A percentile compares a stretch with the other conserved stretches of the same genome.
Evolutionary conservation across 2,113 vertebrate genomes (phyloP).

Genomic region (Shinisaurus crocodilurus): DNA sequence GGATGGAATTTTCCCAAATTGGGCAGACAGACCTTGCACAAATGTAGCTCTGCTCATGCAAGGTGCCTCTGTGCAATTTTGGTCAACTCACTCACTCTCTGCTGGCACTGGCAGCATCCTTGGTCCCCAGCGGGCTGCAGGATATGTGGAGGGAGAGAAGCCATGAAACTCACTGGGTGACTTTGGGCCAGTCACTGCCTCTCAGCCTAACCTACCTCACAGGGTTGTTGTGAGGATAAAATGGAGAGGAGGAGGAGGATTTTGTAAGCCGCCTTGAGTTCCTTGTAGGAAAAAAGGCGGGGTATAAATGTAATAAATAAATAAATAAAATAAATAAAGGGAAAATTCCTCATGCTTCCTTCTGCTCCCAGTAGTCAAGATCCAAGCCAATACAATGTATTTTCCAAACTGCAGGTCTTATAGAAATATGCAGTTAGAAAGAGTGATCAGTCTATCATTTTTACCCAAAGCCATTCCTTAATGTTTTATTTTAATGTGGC

Average conservation of each 20-base stretch:
- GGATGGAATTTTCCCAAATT: neutral
- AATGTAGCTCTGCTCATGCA: neutral
- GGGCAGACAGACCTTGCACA: neutral
- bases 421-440: constrained; percentile 13
- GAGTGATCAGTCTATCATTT: constrained; percentile 18
- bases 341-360: neutral
- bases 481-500: constrained; percentile 41
- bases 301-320: too few relatives aligned
- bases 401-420: neutral
- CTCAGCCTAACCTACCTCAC: too few relatives aligned
- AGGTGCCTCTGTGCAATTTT: neutral
- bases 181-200: too few relatives aligned
- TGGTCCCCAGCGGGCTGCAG: too few relatives aligned
- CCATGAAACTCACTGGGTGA: too few relatives aligned
- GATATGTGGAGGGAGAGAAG: too few relatives aligned
- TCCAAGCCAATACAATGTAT: neutral
- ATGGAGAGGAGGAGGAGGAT: too few relatives aligned
- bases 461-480: constrained; percentile 43
- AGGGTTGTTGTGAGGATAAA: too few relatives aligned
- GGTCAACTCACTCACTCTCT: neutral
- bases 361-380: neutral
- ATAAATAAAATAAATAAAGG: neutral
- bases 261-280: too few relatives aligned
- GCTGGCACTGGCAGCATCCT: neutral
- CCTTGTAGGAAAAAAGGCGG: too few relatives aligned